Evolutionary conservation across 2,113 vertebrate genomes (phyloP).

Genomic region (Arothron firmamentum): DNA sequence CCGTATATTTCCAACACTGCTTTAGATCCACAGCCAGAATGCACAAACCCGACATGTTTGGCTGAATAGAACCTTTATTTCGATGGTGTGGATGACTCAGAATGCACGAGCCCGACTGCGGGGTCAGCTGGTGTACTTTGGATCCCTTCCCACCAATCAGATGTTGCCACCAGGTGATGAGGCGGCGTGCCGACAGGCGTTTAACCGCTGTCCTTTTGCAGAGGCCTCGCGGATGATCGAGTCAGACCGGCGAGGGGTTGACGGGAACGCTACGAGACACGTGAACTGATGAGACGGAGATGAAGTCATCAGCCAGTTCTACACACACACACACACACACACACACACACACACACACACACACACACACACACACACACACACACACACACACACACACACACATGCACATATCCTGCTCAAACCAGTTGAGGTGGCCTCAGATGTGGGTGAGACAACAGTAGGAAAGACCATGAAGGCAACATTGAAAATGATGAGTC

Average conservation of each 20-base stretch:
- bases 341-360: too few relatives aligned
- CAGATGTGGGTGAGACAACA: constrained; percentile 37
- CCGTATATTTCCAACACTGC: too few relatives aligned
- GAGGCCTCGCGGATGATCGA: constrained; percentile 1
- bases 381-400: too few relatives aligned
- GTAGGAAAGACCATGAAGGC: background rate
- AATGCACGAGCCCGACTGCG: background rate
- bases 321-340: too few relatives aligned
- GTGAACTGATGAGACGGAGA: constrained; percentile 48
- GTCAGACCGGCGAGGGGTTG: background rate
- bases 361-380: too few relatives aligned
- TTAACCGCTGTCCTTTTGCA: constrained; percentile 1
- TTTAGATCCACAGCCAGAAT: too few relatives aligned
- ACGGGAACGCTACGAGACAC: background rate
- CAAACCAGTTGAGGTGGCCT: constrained; percentile 17
- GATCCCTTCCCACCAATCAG: background rate
- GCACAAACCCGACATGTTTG: too few relatives aligned
- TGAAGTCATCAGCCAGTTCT: constrained; percentile 43
- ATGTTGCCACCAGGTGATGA: constrained; percentile 13
- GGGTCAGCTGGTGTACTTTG: background rate
- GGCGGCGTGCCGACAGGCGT: constrained; percentile 15
- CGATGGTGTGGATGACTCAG: background rate
- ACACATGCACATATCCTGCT: background rate
- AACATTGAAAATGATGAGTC: too few relatives aligned
- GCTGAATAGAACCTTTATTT: background rate